These are phyloP conservation scores for Petrolisthes manimaculis DNA, from an alignment of 2,888 invertebrate species.

Conservation along the genomic window DNA sequence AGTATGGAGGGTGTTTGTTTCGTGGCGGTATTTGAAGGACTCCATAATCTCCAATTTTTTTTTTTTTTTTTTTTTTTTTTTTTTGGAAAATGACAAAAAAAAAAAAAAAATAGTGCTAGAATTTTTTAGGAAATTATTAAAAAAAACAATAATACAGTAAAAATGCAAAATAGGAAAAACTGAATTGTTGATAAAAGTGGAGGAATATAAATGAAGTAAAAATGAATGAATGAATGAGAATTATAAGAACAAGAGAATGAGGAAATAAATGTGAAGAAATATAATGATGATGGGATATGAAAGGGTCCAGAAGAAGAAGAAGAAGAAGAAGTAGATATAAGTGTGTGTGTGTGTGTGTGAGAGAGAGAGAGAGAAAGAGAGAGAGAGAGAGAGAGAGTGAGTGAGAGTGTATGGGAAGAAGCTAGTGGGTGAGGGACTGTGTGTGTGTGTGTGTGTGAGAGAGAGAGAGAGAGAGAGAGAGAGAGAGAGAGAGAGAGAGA, in stretches of 20 bases:
- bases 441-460: neutral
- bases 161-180: too few species aligned
- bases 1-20: too few species aligned
- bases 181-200: neutral
- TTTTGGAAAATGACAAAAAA: neutral
- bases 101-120: too few species aligned
- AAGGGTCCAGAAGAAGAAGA: neutral
- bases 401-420: neutral
- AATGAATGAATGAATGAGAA: neutral
- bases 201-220: neutral
- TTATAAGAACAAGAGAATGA: neutral
- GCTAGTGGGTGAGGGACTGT: neutral
- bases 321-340: too few species aligned
- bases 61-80: neutral
- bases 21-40: too few species aligned
- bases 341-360: neutral
- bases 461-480: neutral
- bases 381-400: conserved; percentile 1
- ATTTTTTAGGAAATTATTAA: too few species aligned
- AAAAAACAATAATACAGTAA: too few species aligned
- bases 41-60: too few species aligned
- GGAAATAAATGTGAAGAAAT: neutral
- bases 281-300: neutral
- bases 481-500: neutral
- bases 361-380: neutral